Evolutionary conservation across 92 coral and sea anemone species (phyloP).

Genomic region (Diadumene lineata): DNA sequence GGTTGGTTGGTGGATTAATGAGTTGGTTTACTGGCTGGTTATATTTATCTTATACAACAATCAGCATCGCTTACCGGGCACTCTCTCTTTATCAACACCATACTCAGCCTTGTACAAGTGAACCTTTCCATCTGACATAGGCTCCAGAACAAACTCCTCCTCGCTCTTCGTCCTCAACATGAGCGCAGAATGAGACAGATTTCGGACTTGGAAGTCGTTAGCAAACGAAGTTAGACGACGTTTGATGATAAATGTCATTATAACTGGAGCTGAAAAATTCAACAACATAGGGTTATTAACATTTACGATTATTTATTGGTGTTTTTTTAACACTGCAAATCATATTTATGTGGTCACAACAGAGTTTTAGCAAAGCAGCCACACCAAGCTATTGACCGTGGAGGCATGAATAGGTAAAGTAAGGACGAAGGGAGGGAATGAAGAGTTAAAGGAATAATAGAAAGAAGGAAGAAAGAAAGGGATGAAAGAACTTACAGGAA

Average conservation of each 20-base stretch:
- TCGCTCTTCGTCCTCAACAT: conserved; percentile 38
- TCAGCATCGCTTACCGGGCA: conserved; percentile 16
- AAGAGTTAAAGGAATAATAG: too few relatives aligned
- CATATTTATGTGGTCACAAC: too few relatives aligned
- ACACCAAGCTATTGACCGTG: too few relatives aligned
- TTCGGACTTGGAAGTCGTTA: conserved; percentile 42
- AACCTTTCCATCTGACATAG: conserved; percentile 51
- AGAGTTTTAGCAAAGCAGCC: too few relatives aligned
- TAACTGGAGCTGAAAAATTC: conserved; percentile 6
- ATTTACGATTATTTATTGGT: background rate
- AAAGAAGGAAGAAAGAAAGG: background rate
- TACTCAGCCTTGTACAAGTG: conserved; percentile 55
- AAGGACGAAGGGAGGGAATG: background rate
- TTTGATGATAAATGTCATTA: conserved; percentile 31
- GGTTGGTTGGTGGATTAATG: background rate
- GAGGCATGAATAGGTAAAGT: background rate
- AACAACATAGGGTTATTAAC: background rate
- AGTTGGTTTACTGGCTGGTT: too few relatives aligned
- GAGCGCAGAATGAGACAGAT: conserved; percentile 52
- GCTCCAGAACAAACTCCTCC: conserved; percentile 49
- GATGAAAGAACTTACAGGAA: background rate
- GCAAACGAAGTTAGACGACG: conserved; percentile 49
- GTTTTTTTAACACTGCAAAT: too few relatives aligned
- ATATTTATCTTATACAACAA: too few relatives aligned
- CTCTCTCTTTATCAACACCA: conserved; percentile 44